These are phyloP conservation scores for Prorops nasuta DNA, from an alignment of 1,140 invertebrate species.

Conservation along the genomic window DNA sequence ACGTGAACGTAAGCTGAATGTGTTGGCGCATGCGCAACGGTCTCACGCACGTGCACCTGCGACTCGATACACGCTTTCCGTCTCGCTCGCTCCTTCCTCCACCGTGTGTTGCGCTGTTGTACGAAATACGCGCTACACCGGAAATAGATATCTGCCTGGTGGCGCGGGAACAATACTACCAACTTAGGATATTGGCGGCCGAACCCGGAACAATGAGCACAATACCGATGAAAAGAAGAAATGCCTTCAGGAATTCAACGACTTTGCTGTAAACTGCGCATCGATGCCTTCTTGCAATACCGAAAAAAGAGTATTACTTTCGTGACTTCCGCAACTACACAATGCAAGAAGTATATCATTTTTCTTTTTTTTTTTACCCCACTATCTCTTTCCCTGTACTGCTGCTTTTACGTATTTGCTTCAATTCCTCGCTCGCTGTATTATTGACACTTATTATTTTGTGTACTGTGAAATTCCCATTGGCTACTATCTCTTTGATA, in stretches of 20 bases:
- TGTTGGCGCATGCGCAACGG: no score
- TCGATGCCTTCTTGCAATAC: conserved; percentile 1
- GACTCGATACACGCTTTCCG: background rate
- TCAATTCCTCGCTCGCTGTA: no score
- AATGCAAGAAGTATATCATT: background rate
- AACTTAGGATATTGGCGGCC: conserved; percentile 34
- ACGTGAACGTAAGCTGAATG: background rate
- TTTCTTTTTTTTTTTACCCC: background rate
- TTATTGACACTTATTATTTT: no score
- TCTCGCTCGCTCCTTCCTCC: background rate
- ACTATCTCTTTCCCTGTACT: no score
- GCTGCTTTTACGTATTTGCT: no score
- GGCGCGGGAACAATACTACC: conserved; percentile 24
- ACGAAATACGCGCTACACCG: conserved; percentile 17
- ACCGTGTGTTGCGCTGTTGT: background rate
- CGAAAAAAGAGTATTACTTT: conserved; percentile 4
- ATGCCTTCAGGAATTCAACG: conserved; percentile 6
- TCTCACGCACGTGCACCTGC: background rate
- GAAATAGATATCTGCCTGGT: conserved; percentile 34
- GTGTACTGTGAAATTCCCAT: no score
- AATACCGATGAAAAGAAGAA: conserved; percentile 22
- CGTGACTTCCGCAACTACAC: background rate
- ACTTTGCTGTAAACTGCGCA: conserved; percentile 2
- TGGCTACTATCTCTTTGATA: no score
- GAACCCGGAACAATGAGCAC: conserved; percentile 28